Evolutionary conservation across 1,140 invertebrate genomes (phyloP), one percentile per base, ranked within the genome.

Genomic region (Mercenaria mercenaria): DNA sequence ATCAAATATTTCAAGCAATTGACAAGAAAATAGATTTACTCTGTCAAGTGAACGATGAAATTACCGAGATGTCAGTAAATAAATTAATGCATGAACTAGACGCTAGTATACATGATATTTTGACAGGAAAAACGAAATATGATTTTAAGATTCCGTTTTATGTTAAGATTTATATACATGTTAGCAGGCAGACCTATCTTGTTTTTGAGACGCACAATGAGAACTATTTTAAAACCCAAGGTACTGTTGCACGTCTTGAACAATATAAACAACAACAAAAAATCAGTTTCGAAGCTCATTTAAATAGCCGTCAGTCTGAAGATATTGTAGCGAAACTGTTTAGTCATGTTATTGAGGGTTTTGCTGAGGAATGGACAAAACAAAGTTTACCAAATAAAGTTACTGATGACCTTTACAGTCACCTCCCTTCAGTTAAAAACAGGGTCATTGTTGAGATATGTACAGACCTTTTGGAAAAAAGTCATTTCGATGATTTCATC

Each of bases 151-250:
- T 8, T 2, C 6, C 59, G 1, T 64, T 64, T 29, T 64, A 64
- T 64, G 26, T 72, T 1, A 79, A 79, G 32, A 52, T 79, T 13
- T 47, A 15, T n/a, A 20, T 79, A 8, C 76, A 79, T 56, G 76
- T 79, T 23, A 29, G 76, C 29, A 47, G 29, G 29, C 13, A 23
- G 4, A 11, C 76, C 1, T 20, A 34, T 18, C 41, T 4, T 11
- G 8, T 56, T 41, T 79, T 79, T 20, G 29, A 47, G 29, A 52
- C 18, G 13, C 76, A 79, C 32, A 79, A 79, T 52, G 47, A 47
- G 10, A 26, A 32, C 1, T 79, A 52, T 29, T 26, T 47, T 15
- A 47, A 34, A 79, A 79, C 41, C 2, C 29, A 50, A 29, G 39
- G 43, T 1, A 29, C n/a, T 29, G 59, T 15, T 47, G 67, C 18